Conservation (phyloP, 2,113 vertebrate species). For the Peromyscus maniculatus region DNA sequence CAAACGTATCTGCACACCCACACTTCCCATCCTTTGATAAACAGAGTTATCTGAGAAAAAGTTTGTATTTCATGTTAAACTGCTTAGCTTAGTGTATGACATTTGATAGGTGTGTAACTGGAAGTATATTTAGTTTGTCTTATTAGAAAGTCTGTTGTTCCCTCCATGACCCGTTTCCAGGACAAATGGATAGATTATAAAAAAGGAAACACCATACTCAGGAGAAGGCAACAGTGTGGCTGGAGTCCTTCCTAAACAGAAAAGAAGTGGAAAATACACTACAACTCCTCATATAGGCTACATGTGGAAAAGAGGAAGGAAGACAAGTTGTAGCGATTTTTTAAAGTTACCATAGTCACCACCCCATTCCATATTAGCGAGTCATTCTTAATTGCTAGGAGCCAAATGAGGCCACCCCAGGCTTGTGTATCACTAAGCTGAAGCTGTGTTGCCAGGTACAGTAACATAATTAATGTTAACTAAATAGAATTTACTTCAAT, state of each 20-base stretch:
- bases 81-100: not conserved
- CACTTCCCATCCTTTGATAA: not conserved
- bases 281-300: not conserved
- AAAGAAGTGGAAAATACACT: not conserved
- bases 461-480: not conserved
- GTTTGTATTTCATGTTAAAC: not conserved
- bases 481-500: slow-evolving; percentile 15
- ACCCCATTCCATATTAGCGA: not conserved
- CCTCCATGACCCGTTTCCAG: not conserved
- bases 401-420: not conserved
- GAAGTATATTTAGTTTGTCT: slow-evolving; percentile 11
- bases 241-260: not conserved
- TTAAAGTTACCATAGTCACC: not conserved
- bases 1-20: not conserved
- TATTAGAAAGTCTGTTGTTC: not conserved
- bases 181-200: not conserved
- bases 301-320: not conserved
- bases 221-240: not conserved
- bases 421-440: not conserved
- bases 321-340: not conserved
- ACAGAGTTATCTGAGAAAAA: not conserved
- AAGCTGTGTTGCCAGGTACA: not conserved
- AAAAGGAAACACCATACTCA: not conserved
- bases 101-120: not conserved
- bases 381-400: not conserved